Evolutionary conservation across 2,113 vertebrate species (phyloP), one percentile per base, ranked within the genome.

Genomic region (Saccopteryx leptura): DNA sequence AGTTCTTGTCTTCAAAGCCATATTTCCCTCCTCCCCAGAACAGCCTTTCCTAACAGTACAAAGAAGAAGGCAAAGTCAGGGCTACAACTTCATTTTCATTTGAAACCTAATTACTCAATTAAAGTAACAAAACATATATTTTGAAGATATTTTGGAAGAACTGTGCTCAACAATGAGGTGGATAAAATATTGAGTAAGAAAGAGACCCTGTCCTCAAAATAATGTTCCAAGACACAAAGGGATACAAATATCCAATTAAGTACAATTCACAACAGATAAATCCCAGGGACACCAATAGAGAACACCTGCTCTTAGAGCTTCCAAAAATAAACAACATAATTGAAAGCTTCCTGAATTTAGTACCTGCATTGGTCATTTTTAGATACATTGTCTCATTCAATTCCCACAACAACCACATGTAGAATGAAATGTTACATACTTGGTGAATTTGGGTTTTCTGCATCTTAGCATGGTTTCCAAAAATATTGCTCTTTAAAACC

Each of bases 391-490:
- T 23, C 61, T 69, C 17, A 7, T 46, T 86, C 69, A 31, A 0
- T 52, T 81, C 24, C 85, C 50, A 80, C 0, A 83, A 61, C 60
- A 84, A 71, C 9, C 9, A 54, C 7, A 54, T 0, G 0, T 10
- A 63, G 28, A 3, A 39, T 46, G 28, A 63, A 60, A 88, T 24
- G 14, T 23, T 76, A 50, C 24, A 66, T n/a, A 14, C 21, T 58
- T 68, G 21, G 50, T 60, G 80, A 85, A 90, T 78, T 92, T 39
- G 90, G 26, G 7, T 76, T 68, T 84, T 76, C 68, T 17, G 31
- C 54, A 61, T 33, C 65, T 86, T 48, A 90, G 65, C 75, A 76
- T 80, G 21, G 61, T 85, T 95, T 94, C 82, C 69, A 33, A 94
- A 71, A 28, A 56, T n/a, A 78, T 72, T 46, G 5, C n/a, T 65